Evolutionary conservation across 2,113 vertebrate species (phyloP).

Genomic region (Ammodytes dubius): DNA sequence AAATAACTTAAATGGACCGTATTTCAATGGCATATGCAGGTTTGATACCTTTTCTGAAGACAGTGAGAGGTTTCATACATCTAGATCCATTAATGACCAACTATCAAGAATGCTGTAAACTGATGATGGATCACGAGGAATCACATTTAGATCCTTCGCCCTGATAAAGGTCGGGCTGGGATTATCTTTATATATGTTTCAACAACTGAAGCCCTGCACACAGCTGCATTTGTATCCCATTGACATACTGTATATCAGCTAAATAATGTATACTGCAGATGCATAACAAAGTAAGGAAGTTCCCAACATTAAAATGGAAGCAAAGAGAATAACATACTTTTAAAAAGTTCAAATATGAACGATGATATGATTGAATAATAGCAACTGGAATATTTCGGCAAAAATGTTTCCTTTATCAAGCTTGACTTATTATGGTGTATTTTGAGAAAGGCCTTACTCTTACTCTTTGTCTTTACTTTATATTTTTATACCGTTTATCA

Average conservation of each 20-base stretch:
- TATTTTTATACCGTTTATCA: too few relatives aligned
- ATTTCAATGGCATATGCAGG: too few relatives aligned
- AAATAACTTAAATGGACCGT: too few relatives aligned
- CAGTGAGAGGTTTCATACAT: too few relatives aligned
- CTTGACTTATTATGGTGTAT: too few relatives aligned
- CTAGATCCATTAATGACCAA: background rate
- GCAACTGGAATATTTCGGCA: too few relatives aligned
- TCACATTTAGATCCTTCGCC: background rate
- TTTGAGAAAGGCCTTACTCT: too few relatives aligned
- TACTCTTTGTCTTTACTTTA: too few relatives aligned
- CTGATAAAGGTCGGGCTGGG: background rate
- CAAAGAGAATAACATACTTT: constrained; percentile 1
- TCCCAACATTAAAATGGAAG: background rate
- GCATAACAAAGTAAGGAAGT: background rate
- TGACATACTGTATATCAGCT: background rate
- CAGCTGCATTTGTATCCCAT: background rate
- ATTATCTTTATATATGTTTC: background rate
- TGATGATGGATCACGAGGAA: background rate
- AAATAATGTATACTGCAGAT: background rate
- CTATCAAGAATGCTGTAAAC: background rate
- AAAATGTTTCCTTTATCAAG: too few relatives aligned
- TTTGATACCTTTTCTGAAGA: too few relatives aligned
- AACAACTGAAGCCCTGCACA: background rate
- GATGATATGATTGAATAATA: background rate
- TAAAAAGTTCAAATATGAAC: background rate